These are phyloP conservation scores for Hemicordylus capensis DNA, from an alignment of 2,113 vertebrate genomes.

Conservation along the genomic window DNA sequence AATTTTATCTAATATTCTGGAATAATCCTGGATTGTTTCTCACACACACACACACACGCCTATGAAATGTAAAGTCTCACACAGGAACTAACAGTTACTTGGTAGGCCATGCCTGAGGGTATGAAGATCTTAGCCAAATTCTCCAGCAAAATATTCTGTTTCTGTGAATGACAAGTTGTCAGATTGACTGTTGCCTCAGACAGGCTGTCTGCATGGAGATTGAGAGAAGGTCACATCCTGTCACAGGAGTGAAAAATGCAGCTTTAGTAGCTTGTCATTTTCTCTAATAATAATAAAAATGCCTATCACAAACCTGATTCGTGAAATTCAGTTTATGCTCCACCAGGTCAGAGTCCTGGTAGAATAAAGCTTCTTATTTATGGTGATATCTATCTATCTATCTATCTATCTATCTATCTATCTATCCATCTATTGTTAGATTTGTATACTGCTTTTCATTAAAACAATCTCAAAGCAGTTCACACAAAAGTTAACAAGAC, in stretches of 20 bases:
- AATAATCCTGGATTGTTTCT: conserved; percentile 2
- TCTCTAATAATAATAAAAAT: conserved; percentile 27
- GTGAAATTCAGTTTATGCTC: conserved; percentile 1
- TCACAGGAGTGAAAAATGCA: conserved; percentile 39
- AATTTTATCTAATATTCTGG: neutral
- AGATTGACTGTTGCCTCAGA: conserved; percentile 32
- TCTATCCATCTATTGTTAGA: no score
- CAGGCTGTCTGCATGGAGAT: conserved; percentile 39
- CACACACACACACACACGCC: conserved; percentile 32
- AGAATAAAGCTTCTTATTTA: conserved; percentile 19
- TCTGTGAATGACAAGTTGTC: conserved; percentile 37
- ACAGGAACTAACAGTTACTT: accelerated
- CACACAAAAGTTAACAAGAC: no score
- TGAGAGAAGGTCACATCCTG: conserved; percentile 44
- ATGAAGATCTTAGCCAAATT: neutral
- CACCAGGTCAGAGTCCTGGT: neutral
- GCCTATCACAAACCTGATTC: neutral
- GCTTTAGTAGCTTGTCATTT: neutral
- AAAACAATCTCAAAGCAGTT: no score
- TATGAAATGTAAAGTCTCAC: conserved; percentile 15
- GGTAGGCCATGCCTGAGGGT: neutral
- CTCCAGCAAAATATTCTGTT: conserved; percentile 9
- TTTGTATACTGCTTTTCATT: no score
- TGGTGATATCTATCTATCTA: no score
- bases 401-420: no score